Evolutionary conservation across 2,888 invertebrate genomes (phyloP), one percentile per base, ranked within the genome.

Genomic region (Nomada fucata): DNA sequence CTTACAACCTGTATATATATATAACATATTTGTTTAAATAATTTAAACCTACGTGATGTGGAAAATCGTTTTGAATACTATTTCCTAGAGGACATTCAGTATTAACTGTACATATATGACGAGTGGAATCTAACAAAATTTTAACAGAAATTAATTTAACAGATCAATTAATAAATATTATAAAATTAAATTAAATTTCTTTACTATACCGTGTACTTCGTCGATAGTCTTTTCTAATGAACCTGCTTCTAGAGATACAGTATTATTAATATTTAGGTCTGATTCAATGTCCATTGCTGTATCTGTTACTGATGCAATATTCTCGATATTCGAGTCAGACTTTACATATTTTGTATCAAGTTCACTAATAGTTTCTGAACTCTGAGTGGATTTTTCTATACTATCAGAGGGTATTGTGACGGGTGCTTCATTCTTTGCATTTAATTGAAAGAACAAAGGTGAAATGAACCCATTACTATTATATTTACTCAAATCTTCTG

Each of bases 1-100:
- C 29, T 13, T 23, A 36, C 10, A 60, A n/a, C 23, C 55, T 44
- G 29, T 23, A 47, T 13, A n/a, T n/a, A n/a, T n/a, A 36, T 57
- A 20, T 42, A 69, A 53, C 10, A 50, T 63, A 59, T 13, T 67
- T 61, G 18, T 9, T n/a, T 61, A 36, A 65, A 47, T 59, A 29
- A 69, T 42, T 69, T 36, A n/a, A 52, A 61, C 77, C 82, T 76
- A 84, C 86, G 15, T 69, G 57, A 52, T 63, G 4, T 29, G 57
- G 5, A 55, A 65, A 68, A 57, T 75, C 11, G 23, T 64, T 57
- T 26, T 67, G n/a, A 65, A 13, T 36, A 20, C 53, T n/a, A 52
- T 76, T 69, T 23, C 26, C 42, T 29, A n/a, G 42, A 50, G 13
- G 11, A 67, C 83, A 85, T 29, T 80, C 79, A 26, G 64, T 10